Evolutionary conservation across 2,888 invertebrate genomes (phyloP), one percentile per base, ranked within the genome.

Genomic region (Caenorhabditis japonica): DNA sequence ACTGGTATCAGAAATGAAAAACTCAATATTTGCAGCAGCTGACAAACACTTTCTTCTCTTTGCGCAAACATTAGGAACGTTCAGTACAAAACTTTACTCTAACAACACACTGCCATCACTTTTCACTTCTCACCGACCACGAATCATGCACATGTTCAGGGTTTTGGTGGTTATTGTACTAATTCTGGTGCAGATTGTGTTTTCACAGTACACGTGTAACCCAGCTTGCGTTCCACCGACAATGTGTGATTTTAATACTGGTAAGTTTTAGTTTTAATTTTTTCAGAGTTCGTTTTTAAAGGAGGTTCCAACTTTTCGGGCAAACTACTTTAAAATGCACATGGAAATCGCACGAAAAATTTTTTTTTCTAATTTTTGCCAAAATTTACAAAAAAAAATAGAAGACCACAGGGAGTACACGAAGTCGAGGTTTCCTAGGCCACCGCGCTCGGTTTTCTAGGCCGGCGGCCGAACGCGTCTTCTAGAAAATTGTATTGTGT

Each of bases 1-100:
- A 66, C 56, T 56, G 49, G 66, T 56, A 66, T 66, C 56, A 66
- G 56, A 66, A 66, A 49, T 66, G 56, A 56, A 66, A 66, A 51
- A 49, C 41, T 56, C 56, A 66, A 66, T 66, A 58, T 66, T 66
- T 66, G 66, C 56, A 66, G 66, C 66, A 25, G 41, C 30, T 10
- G 30, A 30, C 51, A 66, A 66, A 66, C 56, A 66, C 23, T 51
- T 51, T 58, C 49, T 39, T n/a, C n/a, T 30, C 7, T 30, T 7
- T 49, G 66, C 66, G 66, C 66, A 66, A 66, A 66, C 66, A 66
- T 21, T 55, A 55, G 15, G 36, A 44, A 58, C 66, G 66, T 66
- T 66, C 56, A 66, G 66, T 66, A 66, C 66, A 56, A 66, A 66
- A 66, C 66, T 66, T n/a, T 56, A 49, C 51, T 36, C 66, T 56